Evolutionary conservation across 2,113 vertebrate genomes (phyloP).

Genomic region (Cathartes aura): DNA sequence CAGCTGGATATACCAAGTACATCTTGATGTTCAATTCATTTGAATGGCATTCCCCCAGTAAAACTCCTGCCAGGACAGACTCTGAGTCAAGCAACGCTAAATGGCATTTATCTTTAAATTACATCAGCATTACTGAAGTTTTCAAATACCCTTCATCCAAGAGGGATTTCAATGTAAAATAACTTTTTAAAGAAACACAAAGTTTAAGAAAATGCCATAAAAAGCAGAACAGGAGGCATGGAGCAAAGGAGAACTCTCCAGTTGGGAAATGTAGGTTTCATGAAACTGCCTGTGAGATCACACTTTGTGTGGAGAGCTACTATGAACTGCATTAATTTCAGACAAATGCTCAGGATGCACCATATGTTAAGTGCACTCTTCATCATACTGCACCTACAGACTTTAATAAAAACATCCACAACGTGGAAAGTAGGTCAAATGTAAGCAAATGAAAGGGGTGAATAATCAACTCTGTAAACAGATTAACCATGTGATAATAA

Average conservation of each 20-base stretch:
- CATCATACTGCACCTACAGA: background rate
- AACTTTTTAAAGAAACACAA: background rate
- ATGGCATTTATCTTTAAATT: background rate
- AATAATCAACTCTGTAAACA: background rate
- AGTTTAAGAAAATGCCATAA: background rate
- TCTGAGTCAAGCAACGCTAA: background rate
- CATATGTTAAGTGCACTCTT: background rate
- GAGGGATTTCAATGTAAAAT: background rate
- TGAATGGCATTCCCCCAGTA: background rate
- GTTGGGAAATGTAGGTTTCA: background rate
- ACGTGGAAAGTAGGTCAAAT: background rate
- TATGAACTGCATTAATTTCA: background rate
- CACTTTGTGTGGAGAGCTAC: background rate
- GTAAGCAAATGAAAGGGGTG: background rate
- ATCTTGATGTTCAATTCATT: background rate
- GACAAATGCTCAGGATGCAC: background rate
- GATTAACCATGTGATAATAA: background rate
- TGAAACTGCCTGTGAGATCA: background rate
- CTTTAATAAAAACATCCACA: background rate
- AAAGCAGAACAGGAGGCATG: background rate
- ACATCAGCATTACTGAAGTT: background rate
- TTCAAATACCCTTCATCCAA: background rate
- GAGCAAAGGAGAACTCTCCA: background rate
- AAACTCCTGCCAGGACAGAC: background rate
- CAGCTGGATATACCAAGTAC: background rate